Conservation (phyloP, 2,797 vertebrate genomes). For the Scleropages formosus region DNA sequence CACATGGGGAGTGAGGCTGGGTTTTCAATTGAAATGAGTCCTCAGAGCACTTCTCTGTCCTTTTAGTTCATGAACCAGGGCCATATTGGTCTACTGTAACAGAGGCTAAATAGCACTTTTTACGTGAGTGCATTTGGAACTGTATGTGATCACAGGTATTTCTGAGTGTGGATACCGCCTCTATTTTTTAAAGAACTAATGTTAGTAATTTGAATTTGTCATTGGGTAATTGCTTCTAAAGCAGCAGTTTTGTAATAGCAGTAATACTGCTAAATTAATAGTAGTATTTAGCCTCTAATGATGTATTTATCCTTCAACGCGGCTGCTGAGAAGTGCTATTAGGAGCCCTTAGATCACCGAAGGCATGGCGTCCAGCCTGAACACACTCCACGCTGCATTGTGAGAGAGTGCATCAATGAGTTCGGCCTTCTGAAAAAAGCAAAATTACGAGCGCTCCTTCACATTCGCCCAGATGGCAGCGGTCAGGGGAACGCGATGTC, state of each 20-base stretch:
- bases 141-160: background rate
- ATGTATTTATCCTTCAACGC: constrained; percentile 10
- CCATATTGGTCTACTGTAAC: background rate
- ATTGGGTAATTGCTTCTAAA: background rate
- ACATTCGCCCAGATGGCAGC: constrained; percentile 66
- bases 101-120: background rate
- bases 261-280: background rate
- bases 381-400: constrained; percentile 68
- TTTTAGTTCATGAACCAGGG: background rate
- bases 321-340: constrained; percentile 55
- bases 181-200: background rate
- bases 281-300: constrained; percentile 7
- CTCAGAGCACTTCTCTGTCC: constrained; percentile 62
- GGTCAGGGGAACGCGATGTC: constrained; percentile 63
- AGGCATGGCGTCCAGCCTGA: constrained; percentile 60
- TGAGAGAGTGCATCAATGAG: constrained; percentile 68
- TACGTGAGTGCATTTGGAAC: background rate
- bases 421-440: background rate
- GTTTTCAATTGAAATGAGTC: constrained; percentile 60
- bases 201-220: background rate
- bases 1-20: constrained; percentile 84
- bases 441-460: constrained; percentile 67
- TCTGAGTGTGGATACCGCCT: background rate
- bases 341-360: constrained; percentile 58
- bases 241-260: background rate